phyloP scores from a whole-genome alignment of 2,888 invertebrate genomes.

The Silvanus unidentatus region DNA sequence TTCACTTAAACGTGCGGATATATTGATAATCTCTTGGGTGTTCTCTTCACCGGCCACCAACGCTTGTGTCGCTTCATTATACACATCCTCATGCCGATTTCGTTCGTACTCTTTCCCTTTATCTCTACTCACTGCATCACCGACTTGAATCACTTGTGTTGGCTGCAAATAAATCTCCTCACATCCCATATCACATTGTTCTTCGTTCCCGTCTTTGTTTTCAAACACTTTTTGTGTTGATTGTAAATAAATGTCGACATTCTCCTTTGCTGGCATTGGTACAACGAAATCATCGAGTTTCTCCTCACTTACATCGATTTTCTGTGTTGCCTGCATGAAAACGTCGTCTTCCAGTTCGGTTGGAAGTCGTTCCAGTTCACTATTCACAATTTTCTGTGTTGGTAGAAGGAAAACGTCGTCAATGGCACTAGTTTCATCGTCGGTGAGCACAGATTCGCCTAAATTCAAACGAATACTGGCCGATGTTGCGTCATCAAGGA shows the following conservation, averaged over 20 bases:
- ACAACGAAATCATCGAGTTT: neutral
- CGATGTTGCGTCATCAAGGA: neutral
- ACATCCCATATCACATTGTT: slow-evolving; percentile 4
- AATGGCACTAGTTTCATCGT: slow-evolving; percentile 4
- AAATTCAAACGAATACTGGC: slow-evolving; percentile 16
- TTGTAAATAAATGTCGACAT: slow-evolving; percentile 23
- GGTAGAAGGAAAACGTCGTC: slow-evolving; percentile 20
- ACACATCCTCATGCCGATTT: slow-evolving; percentile 6
- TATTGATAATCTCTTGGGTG: slow-evolving; percentile 7
- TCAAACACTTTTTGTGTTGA: slow-evolving; percentile 22
- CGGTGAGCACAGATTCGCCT: slow-evolving; percentile 15
- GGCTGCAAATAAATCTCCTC: slow-evolving; percentile 10
- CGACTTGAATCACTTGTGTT: slow-evolving; percentile 3
- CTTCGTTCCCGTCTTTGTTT: slow-evolving; percentile 2
- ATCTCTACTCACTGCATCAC: no score
- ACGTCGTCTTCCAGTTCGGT: slow-evolving; percentile 10
- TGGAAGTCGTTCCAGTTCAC: no score
- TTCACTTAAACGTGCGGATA: neutral
- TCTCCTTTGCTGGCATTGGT: neutral
- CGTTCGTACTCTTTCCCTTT: no score
- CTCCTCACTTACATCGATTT: slow-evolving; percentile 9
- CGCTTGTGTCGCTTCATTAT: neutral
- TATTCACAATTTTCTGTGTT: slow-evolving; percentile 20
- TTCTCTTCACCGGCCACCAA: no score
- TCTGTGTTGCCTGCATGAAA: slow-evolving; percentile 16